Conservation (phyloP, 2,797 vertebrate species). For the Atherinosoma microstoma region DNA sequence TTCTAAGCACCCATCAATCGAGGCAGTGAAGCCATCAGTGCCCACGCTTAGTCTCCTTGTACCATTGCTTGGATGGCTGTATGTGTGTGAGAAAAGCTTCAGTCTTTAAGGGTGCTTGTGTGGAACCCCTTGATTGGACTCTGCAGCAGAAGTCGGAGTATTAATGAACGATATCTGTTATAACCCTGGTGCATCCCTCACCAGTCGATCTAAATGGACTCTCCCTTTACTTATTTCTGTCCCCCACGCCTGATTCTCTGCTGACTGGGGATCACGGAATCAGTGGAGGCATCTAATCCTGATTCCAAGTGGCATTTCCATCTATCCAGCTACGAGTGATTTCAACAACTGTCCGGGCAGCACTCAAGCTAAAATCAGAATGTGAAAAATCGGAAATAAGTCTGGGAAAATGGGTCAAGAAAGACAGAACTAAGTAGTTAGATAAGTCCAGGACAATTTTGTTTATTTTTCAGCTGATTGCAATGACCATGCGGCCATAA, state of each 20-base stretch:
- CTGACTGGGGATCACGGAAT: slow-evolving; percentile 39
- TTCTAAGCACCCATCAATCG: slow-evolving; percentile 76
- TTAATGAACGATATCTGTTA: slow-evolving; percentile 74
- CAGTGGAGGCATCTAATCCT: slow-evolving; percentile 54
- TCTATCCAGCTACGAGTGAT: slow-evolving; percentile 25
- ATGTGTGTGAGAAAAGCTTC: slow-evolving; percentile 37
- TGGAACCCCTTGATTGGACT: slow-evolving; percentile 76
- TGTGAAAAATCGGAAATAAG: not conserved
- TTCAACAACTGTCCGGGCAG: slow-evolving; percentile 9
- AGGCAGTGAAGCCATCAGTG: slow-evolving; percentile 74
- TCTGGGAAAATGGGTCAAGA: not conserved
- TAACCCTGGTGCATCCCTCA: slow-evolving; percentile 55
- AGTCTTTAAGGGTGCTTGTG: slow-evolving; percentile 64
- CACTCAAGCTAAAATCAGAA: slow-evolving; percentile 12
- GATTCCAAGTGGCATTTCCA: slow-evolving; percentile 12
- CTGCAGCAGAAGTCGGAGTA: slow-evolving; percentile 60
- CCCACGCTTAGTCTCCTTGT: slow-evolving; percentile 67
- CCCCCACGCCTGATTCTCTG: slow-evolving; percentile 6
- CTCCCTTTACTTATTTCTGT: slow-evolving; percentile 29
- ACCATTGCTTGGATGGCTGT: slow-evolving; percentile 56
- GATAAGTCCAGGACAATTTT: too few species aligned
- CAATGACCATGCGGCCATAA: too few species aligned
- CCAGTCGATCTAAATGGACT: slow-evolving; percentile 63
- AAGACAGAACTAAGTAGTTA: not conserved
- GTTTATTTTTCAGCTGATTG: too few species aligned